Base-by-base conservation (phyloP, 2,797 vertebrate species). In the Sparus aurata region DNA sequence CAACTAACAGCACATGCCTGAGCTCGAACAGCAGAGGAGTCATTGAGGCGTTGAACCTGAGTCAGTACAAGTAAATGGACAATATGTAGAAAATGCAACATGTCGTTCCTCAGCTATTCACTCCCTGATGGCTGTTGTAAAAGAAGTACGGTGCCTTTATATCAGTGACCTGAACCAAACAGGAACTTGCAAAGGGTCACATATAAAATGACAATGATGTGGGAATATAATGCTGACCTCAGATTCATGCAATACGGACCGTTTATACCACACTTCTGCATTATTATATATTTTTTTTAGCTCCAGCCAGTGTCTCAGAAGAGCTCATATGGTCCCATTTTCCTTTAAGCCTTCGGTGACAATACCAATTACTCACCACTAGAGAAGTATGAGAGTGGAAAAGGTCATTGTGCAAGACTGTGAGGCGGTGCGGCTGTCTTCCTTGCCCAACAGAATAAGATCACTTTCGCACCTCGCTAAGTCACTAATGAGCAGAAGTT, bases 231-330 rank as follows among this genome's bases (percentile, higher is more conserved):
- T 25, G n/a, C 18, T 3, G 15, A 73, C 38, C 8, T 62, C 27
- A 72, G 60, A 77, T 47, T 43, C 27, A 2, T 49, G 9, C 54
- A 5, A 30, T 3, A 1, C n/a, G 67, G 49, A 67, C 66, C n/a
- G 23, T 72, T 74, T 79, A 27, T 80, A 64, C 53, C 67, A 17
- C 13, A 79, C 75, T 76, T 83, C 59, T 69, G 69, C 70, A 22
- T 79, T 64, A 55, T 46, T 49, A 34, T 34, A 6, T 34, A 34
- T 17, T 63, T 53, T 47, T 54, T 30, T 54, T 10, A 34, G 68
- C 6, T 47, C 43, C 8, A 45, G 38, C 41, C 38, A 9, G 5
- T 41, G 18, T 25, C 13, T 58, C 17, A 4, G 75, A 41, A 67
- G 76, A 30, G 7, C 50, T 18, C 1, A 3, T 8, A 12, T 62